Base-by-base conservation (phyloP, 2,888 invertebrate species). In the Buathra laborator region DNA sequence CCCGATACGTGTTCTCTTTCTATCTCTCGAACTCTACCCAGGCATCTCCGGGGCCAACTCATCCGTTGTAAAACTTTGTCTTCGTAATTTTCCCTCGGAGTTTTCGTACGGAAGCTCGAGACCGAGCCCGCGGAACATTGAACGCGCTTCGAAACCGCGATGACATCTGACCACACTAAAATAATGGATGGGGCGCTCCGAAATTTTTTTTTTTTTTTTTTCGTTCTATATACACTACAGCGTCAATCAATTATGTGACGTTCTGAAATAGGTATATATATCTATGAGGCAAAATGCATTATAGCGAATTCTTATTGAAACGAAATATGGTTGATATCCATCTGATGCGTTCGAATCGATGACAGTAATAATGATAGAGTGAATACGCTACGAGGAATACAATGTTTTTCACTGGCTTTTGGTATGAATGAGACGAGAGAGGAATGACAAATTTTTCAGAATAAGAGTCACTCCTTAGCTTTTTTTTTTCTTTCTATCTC, bases 1-100 rank as follows among this genome's bases (percentile, higher is more conserved):
- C 87, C 85, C 88, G 88, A 89, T 90, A 90, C 90, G 90, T 89
- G 83, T 37, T 79, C 72, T 59, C 44, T 64, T 66, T 48, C 37
- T 29, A 32, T 29, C 53, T 32, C 67, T 24, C 72, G 62, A 70
- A 37, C 72, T 66, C 56, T 32, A n/a, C 29, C 56, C 44, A 24
- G 53, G 37, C 32, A 67, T 72, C 32, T 46, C n/a, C 29, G 32
- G 62, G 19, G 32, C 48, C 75, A 59, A 72, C 10, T 44, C 19
- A n/a, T 62, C 59, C 48, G 37, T 19, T 32, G 56, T 46, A 37
- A 81, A 43, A 29, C 32, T 46, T 29, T 43, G 19, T 29, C 62
- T 29, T n/a, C 46, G 83, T 83, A 79, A 83, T 79, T 83, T 81
- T 79, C 44, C 29, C 44, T 46, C 44, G 72, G 59, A 56, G 56